Percentiles rank a stretch among this genome's conserved stretches.
Conservation (phyloP, 1,140 invertebrate genomes). For the Nymphalis io region DNA sequence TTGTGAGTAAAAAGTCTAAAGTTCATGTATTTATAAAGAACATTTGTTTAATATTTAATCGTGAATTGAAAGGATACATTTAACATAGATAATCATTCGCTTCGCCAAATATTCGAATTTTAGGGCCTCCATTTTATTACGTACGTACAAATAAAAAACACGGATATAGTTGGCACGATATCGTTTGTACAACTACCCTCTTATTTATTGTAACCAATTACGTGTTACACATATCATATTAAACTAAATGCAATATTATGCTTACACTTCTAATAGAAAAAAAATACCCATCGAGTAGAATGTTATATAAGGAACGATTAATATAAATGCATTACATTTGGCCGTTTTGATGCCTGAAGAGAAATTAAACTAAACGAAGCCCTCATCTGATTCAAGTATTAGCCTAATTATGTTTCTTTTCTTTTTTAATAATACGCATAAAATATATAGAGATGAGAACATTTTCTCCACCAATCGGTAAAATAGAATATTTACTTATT, state of each 20-base stretch:
- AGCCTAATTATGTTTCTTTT: constrained; percentile 32
- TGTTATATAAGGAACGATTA: constrained; percentile 55
- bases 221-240: constrained; percentile 20
- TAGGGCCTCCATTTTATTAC: constrained; percentile 41
- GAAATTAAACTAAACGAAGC: constrained; percentile 30
- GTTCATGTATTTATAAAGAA: constrained; percentile 1
- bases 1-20: constrained; percentile 7
- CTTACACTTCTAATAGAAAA: constrained; percentile 58
- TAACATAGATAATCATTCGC: neutral
- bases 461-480: constrained; percentile 47
- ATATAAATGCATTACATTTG: constrained; percentile 63
- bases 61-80: constrained; percentile 1
- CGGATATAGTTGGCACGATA: constrained; percentile 24
- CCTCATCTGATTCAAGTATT: constrained; percentile 12
- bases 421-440: constrained; percentile 17
- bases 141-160: constrained; percentile 28
- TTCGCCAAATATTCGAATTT: constrained; percentile 20
- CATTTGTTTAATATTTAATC: neutral
- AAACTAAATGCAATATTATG: constrained; percentile 56
- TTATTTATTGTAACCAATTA: constrained; percentile 10
- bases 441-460: constrained; percentile 27
- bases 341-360: constrained; percentile 42
- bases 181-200: constrained; percentile 25
- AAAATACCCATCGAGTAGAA: constrained; percentile 49
- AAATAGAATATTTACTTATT: constrained; percentile 73